Evolutionary conservation across 2,888 invertebrate genomes (phyloP).

Genomic region (Philhelius pedissequus): DNA sequence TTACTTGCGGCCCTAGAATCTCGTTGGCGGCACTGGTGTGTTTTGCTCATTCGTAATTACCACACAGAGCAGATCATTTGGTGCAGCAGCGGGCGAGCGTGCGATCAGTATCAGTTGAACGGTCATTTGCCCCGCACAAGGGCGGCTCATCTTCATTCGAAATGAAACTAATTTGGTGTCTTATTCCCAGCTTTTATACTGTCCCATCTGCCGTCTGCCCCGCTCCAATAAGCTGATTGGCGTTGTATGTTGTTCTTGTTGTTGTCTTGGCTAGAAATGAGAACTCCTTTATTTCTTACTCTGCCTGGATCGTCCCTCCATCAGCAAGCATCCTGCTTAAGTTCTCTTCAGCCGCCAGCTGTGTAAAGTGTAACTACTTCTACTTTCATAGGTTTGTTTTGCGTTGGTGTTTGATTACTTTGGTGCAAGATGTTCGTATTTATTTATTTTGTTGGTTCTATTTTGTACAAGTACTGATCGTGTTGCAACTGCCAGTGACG

Average conservation of each 20-base stretch:
- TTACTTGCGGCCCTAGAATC: constrained; percentile 62
- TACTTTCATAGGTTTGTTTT: constrained; percentile 22
- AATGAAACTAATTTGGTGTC: constrained; percentile 66
- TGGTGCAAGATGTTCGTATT: constrained; percentile 27
- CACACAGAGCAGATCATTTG: constrained; percentile 54
- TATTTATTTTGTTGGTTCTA: background rate
- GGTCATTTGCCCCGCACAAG: constrained; percentile 66
- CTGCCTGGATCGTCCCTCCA: background rate
- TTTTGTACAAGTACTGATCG: background rate
- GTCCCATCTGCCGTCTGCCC: background rate
- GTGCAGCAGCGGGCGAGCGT: background rate
- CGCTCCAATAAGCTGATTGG: constrained; percentile 8
- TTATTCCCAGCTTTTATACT: constrained; percentile 24
- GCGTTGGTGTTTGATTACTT: constrained; percentile 31
- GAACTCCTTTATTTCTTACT: background rate
- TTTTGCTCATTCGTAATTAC: constrained; percentile 47
- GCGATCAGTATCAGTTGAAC: constrained; percentile 65
- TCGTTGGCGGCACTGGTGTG: constrained; percentile 7
- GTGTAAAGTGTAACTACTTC: constrained; percentile 16
- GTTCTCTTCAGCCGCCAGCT: background rate
- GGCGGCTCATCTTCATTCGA: constrained; percentile 57
- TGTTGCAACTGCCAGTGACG: constrained; percentile 10
- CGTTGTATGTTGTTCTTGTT: background rate
- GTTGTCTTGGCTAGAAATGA: background rate
- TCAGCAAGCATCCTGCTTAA: background rate